Evolutionary conservation across 2,888 invertebrate genomes (phyloP).

Genomic region (Thereva unica): DNA sequence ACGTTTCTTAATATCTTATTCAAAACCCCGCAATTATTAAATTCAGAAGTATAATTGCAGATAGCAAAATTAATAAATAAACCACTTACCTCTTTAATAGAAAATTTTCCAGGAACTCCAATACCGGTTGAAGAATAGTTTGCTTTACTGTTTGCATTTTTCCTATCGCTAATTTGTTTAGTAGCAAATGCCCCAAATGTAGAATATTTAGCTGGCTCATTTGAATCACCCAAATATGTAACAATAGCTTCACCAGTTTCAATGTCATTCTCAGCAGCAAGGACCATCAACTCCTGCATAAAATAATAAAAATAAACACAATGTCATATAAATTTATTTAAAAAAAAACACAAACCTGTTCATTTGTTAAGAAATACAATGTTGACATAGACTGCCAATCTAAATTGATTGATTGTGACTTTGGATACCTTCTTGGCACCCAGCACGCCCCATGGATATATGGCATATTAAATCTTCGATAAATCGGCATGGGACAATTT

Average conservation of each 20-base stretch:
- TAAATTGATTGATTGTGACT: constrained; percentile 57
- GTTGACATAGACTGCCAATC: constrained; percentile 67
- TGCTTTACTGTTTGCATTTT: constrained; percentile 38
- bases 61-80: constrained; percentile 5
- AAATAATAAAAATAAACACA: constrained; percentile 33
- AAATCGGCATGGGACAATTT: constrained; percentile 62
- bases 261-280: constrained; percentile 58
- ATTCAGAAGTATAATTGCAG: neutral
- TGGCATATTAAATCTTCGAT: constrained; percentile 59
- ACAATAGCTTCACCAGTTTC: constrained; percentile 54
- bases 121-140: constrained; percentile 43
- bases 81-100: constrained; percentile 59
- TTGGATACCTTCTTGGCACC: constrained; percentile 61
- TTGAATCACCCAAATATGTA: constrained; percentile 47
- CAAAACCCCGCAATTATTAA: neutral
- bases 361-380: constrained; percentile 65
- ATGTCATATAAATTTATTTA: constrained; percentile 7
- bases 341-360: constrained; percentile 60
- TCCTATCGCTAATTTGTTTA: constrained; percentile 48
- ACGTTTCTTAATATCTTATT: too few species aligned
- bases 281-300: constrained; percentile 59
- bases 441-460: constrained; percentile 61
- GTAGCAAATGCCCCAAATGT: constrained; percentile 60
- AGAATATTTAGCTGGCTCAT: constrained; percentile 53
- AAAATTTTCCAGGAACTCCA: constrained; percentile 55